Evolutionary conservation across 2,797 vertebrate species (phyloP), one percentile per base, ranked within the genome.

Genomic region (Bradypus variegatus): DNA sequence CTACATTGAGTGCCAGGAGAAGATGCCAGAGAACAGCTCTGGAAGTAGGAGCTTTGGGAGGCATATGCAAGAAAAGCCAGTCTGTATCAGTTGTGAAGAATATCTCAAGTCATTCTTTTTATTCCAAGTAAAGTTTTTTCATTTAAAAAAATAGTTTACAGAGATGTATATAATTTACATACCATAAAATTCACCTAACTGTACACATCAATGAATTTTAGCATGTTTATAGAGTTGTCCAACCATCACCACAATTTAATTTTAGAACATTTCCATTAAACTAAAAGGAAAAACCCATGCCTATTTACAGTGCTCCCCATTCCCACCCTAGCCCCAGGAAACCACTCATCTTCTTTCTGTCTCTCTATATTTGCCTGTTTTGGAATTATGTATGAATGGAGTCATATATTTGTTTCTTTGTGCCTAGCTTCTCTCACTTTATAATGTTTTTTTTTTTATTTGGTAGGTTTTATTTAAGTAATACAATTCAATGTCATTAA

Each of bases 351-450:
- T 72, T 60, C 8, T 41, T 72, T 53, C 19, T 45, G 21, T 33
- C 41, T 86, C 23, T 53, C 3, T 84, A 0, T 45, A 70, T 77
- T 73, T 89, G 36, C 1, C 8, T 79, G 76, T 90, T 90, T 23
- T 89, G 76, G 45, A 86, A 93, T 86, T 75, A 72, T 60, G 27
- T 65, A 62, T n/a, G 50, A 91, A 80, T 38, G 2, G 94, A 91
- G 64, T 90, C 23, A 87, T 65, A 19, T 77, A 38, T 65, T n/a
- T 69, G 25, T 75, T 78, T 45, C 73, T 84, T 62, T 58, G 15
- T 53, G 31, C 65, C 25, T 89, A 58, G 5, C 25, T 91, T 86
- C 53, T 79, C 91, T 84, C 15, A 62, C 9, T 45, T 69, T 45
- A 6, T 50, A 50, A 14, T 14, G 14, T 50, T 12, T 12, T 50